Evolutionary conservation across 2,797 vertebrate genomes (phyloP), one percentile per base, ranked within the genome.

Genomic region (Neosilurus hyrtlii): DNA sequence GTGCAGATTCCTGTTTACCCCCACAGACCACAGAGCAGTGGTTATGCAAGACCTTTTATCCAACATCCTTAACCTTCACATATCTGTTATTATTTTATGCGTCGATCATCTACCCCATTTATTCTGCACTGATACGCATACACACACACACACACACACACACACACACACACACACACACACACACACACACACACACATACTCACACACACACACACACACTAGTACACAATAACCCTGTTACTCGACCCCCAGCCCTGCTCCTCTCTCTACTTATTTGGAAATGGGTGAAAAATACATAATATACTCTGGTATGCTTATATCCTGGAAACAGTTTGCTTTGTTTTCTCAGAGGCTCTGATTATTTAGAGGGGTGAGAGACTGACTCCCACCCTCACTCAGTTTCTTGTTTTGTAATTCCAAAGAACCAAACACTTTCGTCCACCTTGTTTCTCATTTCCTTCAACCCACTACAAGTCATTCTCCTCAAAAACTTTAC

Each of bases 41-140:
- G 74, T 87, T 87, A 87, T 54, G 82, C 84, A 85, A 84, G 79
- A 66, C 75, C 26, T 59, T 65, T 84, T 85, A 86, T 84, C 84
- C 54, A 74, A 51, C 79, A 56, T 85, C 82, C 35, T 75, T 87
- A 87, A 87, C 63, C 59, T 35, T 18, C 54, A 49, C 62, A 83
- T 84, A 79, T 80, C 79, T 80, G 57, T 72, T 74, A 79, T 85
- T 83, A 75, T 74, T 62, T 37, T 79, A 54, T 84, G 43, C 73
- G 76, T 24, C 22, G 57, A 54, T n/a, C 56, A 54, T 61, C 56
- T 80, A 26, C 49, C 14, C 65, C 9, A 35, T 75, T 57, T 49
- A 26, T 67, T 37, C 74, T 80, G 62, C 75, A 63, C 62, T 57
- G 24, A 65, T 61, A 52, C n/a, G 73, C 62, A 61, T 67, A 75